Evolutionary conservation across 2,113 vertebrate genomes (phyloP).

Genomic region (Paracanthobrama guichenoti): DNA sequence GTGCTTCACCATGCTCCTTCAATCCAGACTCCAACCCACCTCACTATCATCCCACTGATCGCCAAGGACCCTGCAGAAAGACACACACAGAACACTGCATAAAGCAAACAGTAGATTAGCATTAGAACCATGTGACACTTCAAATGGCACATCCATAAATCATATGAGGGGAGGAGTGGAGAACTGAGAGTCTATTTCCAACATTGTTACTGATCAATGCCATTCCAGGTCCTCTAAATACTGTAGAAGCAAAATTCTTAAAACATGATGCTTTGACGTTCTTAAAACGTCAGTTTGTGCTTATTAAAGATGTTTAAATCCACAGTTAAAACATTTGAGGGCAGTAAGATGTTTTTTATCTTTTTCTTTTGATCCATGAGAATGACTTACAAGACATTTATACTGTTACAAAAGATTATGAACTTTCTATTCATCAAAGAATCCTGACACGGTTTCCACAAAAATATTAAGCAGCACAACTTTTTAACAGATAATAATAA

Average conservation of each 20-base stretch:
- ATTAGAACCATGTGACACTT: conserved; percentile 14
- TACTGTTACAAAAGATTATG: background rate
- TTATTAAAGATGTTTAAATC: background rate
- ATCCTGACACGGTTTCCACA: background rate
- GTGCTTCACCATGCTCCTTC: conserved; percentile 98
- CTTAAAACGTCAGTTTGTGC: background rate
- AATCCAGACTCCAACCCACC: conserved; percentile 64
- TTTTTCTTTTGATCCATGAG: background rate
- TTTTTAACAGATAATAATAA: background rate
- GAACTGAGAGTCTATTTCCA: background rate
- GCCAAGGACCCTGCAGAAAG: conserved; percentile 65
- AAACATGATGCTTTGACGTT: too few species aligned
- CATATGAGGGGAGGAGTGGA: background rate
- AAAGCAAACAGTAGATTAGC: conserved; percentile 12
- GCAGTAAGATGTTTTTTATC: background rate
- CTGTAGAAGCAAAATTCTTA: background rate
- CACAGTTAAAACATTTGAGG: background rate
- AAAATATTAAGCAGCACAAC: background rate
- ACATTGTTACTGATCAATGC: background rate
- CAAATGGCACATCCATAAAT: conserved; percentile 21
- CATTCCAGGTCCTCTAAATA: background rate
- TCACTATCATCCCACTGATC: conserved; percentile 85
- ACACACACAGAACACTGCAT: conserved; percentile 16
- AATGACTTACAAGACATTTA: background rate
- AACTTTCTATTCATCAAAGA: background rate